These are phyloP conservation scores for Spilosoma lubricipeda DNA, from an alignment of 2,888 invertebrate species.

Conservation along the genomic window DNA sequence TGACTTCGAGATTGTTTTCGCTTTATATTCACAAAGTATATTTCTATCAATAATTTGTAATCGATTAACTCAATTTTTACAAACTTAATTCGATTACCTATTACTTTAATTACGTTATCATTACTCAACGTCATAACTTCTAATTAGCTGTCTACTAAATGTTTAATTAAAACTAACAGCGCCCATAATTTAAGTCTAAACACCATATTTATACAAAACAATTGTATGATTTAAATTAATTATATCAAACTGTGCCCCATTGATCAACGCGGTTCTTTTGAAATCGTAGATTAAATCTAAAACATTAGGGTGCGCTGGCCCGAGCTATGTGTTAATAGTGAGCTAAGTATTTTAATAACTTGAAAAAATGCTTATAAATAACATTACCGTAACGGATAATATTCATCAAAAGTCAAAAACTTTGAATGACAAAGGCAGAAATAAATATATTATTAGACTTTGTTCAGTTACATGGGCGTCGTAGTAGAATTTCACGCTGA, in stretches of 20 bases:
- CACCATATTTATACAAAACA: slow-evolving; percentile 16
- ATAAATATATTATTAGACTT: slow-evolving; percentile 70
- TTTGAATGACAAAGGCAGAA: slow-evolving; percentile 59
- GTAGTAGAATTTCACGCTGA: slow-evolving; percentile 83
- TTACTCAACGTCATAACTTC: slow-evolving; percentile 7
- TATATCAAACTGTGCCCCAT: slow-evolving; percentile 36
- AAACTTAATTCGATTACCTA: slow-evolving; percentile 4
- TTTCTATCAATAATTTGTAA: slow-evolving; percentile 36
- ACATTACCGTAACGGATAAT: slow-evolving; percentile 23
- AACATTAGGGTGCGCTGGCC: slow-evolving; percentile 38
- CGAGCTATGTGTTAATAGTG: slow-evolving; percentile 43
- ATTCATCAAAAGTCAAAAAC: slow-evolving; percentile 49
- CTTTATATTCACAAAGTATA: slow-evolving; percentile 48
- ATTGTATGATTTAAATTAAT: slow-evolving; percentile 39
- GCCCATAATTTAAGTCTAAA: slow-evolving; percentile 22
- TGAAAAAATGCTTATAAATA: slow-evolving; percentile 24
- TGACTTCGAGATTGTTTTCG: slow-evolving; percentile 69
- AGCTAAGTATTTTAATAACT: slow-evolving; percentile 32
- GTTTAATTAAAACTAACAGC: slow-evolving; percentile 25
- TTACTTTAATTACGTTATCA: slow-evolving; percentile 17
- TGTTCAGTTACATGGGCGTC: slow-evolving; percentile 70
- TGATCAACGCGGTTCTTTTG: slow-evolving; percentile 35
- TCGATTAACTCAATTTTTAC: slow-evolving; percentile 1
- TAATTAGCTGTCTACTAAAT: slow-evolving; percentile 19
- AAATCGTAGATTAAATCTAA: slow-evolving; percentile 42